Evolutionary conservation across 1,140 invertebrate genomes (phyloP).

Genomic region (Dreissena rostriformis): DNA sequence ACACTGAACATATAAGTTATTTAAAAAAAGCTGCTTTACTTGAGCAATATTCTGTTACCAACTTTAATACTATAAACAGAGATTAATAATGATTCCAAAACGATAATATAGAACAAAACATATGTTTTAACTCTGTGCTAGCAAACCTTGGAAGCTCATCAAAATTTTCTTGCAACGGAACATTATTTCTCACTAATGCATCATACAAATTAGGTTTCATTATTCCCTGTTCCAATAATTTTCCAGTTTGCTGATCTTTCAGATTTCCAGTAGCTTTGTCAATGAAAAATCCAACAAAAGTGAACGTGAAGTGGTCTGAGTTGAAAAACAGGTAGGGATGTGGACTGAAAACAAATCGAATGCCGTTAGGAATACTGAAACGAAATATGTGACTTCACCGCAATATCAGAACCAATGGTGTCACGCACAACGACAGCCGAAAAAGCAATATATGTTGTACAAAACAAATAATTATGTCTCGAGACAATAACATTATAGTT

Average conservation of each 20-base stretch:
- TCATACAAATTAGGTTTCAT: slow-evolving; percentile 66
- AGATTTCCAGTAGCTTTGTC: slow-evolving; percentile 68
- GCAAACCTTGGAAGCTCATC: slow-evolving; percentile 71
- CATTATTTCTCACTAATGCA: slow-evolving; percentile 66
- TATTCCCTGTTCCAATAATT: slow-evolving; percentile 63
- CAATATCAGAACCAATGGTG: not conserved
- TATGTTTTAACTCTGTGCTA: too few species aligned
- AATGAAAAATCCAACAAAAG: slow-evolving; percentile 78
- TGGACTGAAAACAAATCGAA: slow-evolving; percentile 65
- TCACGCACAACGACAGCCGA: not conserved
- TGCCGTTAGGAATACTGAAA: not conserved
- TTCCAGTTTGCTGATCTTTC: slow-evolving; percentile 67
- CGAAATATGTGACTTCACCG: not conserved
- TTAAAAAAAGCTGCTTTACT: too few species aligned
- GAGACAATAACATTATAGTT: too few species aligned
- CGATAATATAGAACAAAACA: too few species aligned
- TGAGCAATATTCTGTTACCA: too few species aligned
- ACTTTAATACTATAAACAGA: too few species aligned
- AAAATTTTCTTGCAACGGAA: slow-evolving; percentile 76
- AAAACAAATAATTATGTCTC: too few species aligned
- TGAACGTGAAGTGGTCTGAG: slow-evolving; percentile 72
- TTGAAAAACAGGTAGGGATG: slow-evolving; percentile 80
- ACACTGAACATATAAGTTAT: too few species aligned
- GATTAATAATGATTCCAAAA: too few species aligned
- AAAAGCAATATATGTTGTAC: not conserved